Percentiles rank a stretch among this genome's conserved stretches.
These are phyloP conservation scores for Rhynchopsitta pachyrhyncha DNA, from an alignment of 2,113 vertebrate genomes.

Conservation along the genomic window DNA sequence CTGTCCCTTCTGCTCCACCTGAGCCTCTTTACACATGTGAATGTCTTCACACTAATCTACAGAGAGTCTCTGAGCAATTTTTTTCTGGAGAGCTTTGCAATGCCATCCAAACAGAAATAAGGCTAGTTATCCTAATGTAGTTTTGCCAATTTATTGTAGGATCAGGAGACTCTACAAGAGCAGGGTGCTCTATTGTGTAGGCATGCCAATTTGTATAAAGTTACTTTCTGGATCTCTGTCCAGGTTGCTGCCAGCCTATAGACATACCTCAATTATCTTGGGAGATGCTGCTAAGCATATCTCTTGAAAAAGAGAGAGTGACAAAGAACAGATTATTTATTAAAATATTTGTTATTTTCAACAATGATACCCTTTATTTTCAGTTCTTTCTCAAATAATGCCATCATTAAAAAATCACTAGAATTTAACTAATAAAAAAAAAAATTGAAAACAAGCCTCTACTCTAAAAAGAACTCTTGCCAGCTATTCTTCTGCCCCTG, in stretches of 20 bases:
- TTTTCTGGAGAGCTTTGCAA: not conserved
- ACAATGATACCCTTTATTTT: not conserved
- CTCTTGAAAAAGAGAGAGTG: not conserved
- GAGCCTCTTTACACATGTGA: not conserved
- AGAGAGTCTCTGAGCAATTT: not conserved
- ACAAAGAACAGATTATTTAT: not conserved
- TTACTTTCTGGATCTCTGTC: not conserved
- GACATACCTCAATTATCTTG: not conserved
- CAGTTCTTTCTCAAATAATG: not conserved
- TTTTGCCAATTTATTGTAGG: not conserved
- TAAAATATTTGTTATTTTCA: not conserved
- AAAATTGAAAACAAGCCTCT: not conserved
- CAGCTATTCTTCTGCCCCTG: not conserved
- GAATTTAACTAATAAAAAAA: not conserved
- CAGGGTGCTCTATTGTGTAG: not conserved
- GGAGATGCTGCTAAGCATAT: not conserved
- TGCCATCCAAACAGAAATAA: not conserved
- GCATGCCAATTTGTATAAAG: not conserved
- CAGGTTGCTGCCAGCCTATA: not conserved
- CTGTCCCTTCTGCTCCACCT: not conserved
- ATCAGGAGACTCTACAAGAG: not conserved
- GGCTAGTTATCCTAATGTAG: not conserved
- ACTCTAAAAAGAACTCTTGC: not conserved
- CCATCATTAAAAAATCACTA: not conserved
- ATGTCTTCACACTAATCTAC: not conserved